Evolutionary conservation across 1,140 invertebrate species (phyloP).

Genomic region (Streblospio benedicti): DNA sequence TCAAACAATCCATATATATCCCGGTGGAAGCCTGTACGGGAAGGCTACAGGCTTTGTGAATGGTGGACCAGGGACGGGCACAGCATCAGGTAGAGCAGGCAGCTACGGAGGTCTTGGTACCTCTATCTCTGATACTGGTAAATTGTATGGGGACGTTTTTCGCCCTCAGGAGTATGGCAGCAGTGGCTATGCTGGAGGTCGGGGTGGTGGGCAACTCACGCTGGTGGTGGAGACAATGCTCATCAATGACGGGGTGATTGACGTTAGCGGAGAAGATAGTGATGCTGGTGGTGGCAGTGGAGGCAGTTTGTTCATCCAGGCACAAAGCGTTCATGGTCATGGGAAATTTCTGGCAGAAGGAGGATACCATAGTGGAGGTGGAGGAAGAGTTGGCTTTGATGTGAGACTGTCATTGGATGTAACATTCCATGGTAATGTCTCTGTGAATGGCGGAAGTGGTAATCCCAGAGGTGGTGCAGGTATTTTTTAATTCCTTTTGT

Average conservation of each 20-base stretch:
- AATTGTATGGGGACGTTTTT: conserved; percentile 26
- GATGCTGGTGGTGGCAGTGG: neutral
- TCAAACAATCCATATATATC: conserved; percentile 24
- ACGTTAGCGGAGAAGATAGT: conserved; percentile 24
- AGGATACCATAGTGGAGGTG: conserved; percentile 24
- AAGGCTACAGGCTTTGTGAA: conserved; percentile 23
- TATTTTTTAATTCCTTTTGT: too few species aligned
- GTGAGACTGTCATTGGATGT: neutral
- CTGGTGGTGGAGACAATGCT: conserved; percentile 13
- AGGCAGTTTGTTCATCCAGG: conserved; percentile 8
- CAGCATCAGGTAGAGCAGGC: conserved; percentile 17
- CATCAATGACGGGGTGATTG: conserved; percentile 26
- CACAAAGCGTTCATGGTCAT: neutral
- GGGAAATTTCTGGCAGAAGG: conserved; percentile 19
- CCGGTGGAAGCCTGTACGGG: conserved; percentile 24
- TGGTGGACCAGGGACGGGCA: conserved; percentile 22
- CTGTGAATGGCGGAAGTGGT: conserved; percentile 21
- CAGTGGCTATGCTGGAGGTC: conserved; percentile 26
- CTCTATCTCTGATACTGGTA: conserved; percentile 11
- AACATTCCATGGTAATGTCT: conserved; percentile 18
- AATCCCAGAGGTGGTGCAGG: too few species aligned
- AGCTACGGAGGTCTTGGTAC: conserved; percentile 26
- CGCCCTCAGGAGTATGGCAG: conserved; percentile 28
- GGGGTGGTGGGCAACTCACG: conserved; percentile 32
- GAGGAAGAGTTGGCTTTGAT: neutral